Base-by-base conservation (phyloP, 2,888 invertebrate genomes). In the Dioctria linearis region DNA sequence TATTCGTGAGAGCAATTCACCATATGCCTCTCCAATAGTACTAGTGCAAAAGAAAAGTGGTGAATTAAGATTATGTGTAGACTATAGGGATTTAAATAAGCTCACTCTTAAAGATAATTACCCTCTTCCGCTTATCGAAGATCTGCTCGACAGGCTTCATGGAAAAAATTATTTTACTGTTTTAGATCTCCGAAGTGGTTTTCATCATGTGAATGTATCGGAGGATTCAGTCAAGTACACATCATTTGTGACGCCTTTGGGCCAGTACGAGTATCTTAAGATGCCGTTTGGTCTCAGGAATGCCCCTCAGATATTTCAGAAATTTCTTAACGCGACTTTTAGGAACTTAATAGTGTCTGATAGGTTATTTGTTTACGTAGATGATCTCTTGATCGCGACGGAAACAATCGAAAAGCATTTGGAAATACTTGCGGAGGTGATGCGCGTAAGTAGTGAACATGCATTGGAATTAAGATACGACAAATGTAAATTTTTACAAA, bases 81-180 rank as follows among this genome's bases (percentile, higher is more conserved):
- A 86, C 65, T 86, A 86, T 73, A 66, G 85, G 0, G 82, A 83
- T 5, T 80, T 86, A 0, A 86, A 86, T 63, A 82, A 81, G 3
- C 80, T 85, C n/a, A 86, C 85, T 0, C 79, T 78, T 13, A 82
- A 84, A 1, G 85, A 86, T 75, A 78, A 81, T 5, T 88, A 88
- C 59, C 87, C 87, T 2, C 65, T 88, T 9, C 88, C 88, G 0
- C 81, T 86, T 3, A 87, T 88, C 8, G 88, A 88, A 54, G 88
- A 88, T 40, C 79, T 86, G 9, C 63, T 88, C 5, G 75, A 57
- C 9, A 42, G 49, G 43, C 25, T 79, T 13, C 42, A 49, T 49
- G 51, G 54, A n/a, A 67, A 57, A 8, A 69, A 71, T 8, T 79
- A 71, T 43, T 79, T 79, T 37, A 69, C 5, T 51, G 54, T 37